A percentile compares a stretch with the other conserved stretches of the same genome.
Evolutionary conservation across 2,888 invertebrate genomes (phyloP).

Genomic region (Cantharis rufa): DNA sequence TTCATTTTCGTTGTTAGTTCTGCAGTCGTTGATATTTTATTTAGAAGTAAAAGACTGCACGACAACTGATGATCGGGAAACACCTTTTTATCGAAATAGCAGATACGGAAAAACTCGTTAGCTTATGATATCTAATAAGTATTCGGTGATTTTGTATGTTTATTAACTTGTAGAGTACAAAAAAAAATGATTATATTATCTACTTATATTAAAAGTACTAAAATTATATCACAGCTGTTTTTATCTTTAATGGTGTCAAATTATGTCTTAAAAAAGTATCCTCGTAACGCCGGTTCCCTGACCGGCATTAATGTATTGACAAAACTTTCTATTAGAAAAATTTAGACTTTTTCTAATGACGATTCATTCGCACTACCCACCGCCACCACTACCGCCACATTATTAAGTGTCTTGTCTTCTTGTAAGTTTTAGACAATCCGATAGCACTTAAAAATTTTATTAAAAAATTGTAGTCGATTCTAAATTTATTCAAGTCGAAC

Average conservation of each 20-base stretch:
- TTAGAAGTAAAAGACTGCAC: not conserved
- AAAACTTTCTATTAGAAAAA: not conserved
- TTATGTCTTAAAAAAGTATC: slow-evolving; percentile 4
- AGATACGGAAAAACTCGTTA: slow-evolving; percentile 24
- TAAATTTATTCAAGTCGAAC: not conserved
- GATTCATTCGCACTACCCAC: slow-evolving; percentile 13
- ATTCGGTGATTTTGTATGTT: slow-evolving; percentile 40
- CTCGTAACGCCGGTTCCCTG: not conserved
- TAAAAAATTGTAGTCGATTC: not conserved
- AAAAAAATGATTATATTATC: slow-evolving; percentile 33
- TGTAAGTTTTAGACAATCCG: slow-evolving; percentile 28
- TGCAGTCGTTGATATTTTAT: not conserved
- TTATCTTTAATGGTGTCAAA: slow-evolving; percentile 36
- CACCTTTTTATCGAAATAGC: slow-evolving; percentile 1
- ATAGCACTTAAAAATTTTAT: slow-evolving; percentile 4
- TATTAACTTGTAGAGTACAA: slow-evolving; percentile 44
- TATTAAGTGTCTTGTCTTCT: slow-evolving; percentile 12
- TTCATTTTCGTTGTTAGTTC: slow-evolving; percentile 4
- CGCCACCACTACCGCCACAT: not conserved
- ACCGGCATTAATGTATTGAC: not conserved
- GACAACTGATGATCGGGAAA: slow-evolving; percentile 1
- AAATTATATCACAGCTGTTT: slow-evolving; percentile 43
- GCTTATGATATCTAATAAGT: slow-evolving; percentile 32
- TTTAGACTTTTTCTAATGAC: not conserved
- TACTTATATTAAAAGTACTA: slow-evolving; percentile 37